phyloP scores from a whole-genome alignment of 2,888 invertebrate species.

The Brachypalpus laphriformis region DNA sequence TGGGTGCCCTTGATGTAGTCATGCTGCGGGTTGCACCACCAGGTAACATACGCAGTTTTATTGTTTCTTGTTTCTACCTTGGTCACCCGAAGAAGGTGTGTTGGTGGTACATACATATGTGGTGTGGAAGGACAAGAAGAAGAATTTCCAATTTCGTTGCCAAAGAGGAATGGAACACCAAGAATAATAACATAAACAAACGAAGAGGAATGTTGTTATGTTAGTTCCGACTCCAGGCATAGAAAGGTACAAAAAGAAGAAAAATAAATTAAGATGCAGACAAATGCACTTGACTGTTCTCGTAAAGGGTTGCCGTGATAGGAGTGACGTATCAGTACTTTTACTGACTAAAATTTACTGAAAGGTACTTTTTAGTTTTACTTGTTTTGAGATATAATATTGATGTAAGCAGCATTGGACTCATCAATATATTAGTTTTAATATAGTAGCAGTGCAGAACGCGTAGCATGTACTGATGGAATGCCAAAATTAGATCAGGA shows the following conservation, averaged over 20 bases:
- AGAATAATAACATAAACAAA: constrained; percentile 30
- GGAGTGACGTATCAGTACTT: not conserved
- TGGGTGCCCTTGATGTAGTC: too few relatives aligned
- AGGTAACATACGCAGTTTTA: constrained; percentile 7
- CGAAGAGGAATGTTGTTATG: constrained; percentile 1
- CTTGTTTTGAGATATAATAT: too few relatives aligned
- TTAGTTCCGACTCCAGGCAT: not conserved
- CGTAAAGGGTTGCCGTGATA: not conserved
- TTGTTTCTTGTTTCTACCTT: constrained; percentile 13
- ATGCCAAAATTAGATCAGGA: too few relatives aligned
- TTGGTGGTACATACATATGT: not conserved
- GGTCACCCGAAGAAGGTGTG: too few relatives aligned
- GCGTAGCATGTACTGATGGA: too few relatives aligned
- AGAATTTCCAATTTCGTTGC: constrained; percentile 15
- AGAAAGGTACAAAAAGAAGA: not conserved
- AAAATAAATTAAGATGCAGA: not conserved
- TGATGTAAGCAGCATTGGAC: too few relatives aligned
- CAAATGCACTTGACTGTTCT: not conserved
- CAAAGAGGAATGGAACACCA: constrained; percentile 23
- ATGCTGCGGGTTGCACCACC: too few relatives aligned
- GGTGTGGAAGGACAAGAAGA: not conserved
- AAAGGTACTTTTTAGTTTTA: too few relatives aligned
- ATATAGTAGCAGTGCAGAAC: too few relatives aligned
- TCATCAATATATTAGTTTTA: too few relatives aligned
- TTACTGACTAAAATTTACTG: too few relatives aligned